These are phyloP conservation scores for Chloroclystis v-ata DNA, from an alignment of 2,888 invertebrate genomes.

Conservation along the genomic window DNA sequence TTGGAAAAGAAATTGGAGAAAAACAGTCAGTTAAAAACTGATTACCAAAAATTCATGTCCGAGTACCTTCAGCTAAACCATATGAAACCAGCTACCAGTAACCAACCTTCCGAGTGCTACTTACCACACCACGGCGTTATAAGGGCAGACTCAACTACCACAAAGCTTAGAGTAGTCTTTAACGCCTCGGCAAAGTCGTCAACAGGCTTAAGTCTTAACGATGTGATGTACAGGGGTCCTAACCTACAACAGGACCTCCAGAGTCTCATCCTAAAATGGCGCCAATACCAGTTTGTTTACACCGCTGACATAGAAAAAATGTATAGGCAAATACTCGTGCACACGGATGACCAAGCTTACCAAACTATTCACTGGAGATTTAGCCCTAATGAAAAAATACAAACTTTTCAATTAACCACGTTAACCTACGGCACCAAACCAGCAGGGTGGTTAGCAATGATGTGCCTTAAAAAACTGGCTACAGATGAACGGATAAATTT, in stretches of 20 bases:
- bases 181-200: conserved; percentile 21
- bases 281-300: background rate
- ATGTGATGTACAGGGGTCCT: no score
- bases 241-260: background rate
- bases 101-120: conserved; percentile 6
- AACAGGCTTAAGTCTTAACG: background rate
- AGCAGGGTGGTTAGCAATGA: conserved; percentile 4
- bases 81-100: conserved; percentile 10
- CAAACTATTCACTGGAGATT: conserved; percentile 8
- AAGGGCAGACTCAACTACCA: conserved; percentile 18
- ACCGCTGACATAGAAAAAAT: no score
- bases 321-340: conserved; percentile 4
- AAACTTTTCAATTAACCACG: conserved; percentile 1
- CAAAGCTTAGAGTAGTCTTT: conserved; percentile 23
- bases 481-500: no score
- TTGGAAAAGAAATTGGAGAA: background rate
- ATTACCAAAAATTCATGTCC: conserved; percentile 17
- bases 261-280: background rate
- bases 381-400: background rate
- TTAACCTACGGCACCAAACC: conserved; percentile 7
- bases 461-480: background rate
- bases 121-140: conserved; percentile 22
- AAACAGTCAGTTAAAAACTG: background rate
- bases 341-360: conserved; percentile 4
- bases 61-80: conserved; percentile 18